phyloP scores from a whole-genome alignment of 2,888 invertebrate species.

The Catocala fraxini region DNA sequence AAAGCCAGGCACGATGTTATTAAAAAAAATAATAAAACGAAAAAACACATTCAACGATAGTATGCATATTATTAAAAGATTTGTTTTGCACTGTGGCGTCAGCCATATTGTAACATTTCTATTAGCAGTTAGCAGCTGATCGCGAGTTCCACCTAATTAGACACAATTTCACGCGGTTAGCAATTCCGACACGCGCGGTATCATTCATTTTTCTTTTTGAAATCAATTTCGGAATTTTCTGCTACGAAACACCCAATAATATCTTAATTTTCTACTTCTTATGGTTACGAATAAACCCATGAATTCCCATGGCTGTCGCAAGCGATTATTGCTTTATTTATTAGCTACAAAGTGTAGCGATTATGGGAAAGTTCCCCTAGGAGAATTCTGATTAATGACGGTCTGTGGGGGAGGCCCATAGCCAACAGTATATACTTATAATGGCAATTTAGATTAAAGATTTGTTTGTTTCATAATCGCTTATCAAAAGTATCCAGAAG shows the following conservation, averaged over 20 bases:
- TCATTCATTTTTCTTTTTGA: slow-evolving; percentile 21
- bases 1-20: too few species aligned
- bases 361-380: slow-evolving; percentile 2
- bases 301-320: slow-evolving; percentile 1
- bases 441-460: not conserved
- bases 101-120: slow-evolving; percentile 18
- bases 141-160: slow-evolving; percentile 40
- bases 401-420: not conserved
- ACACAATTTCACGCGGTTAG: slow-evolving; percentile 32
- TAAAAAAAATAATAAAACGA: too few species aligned
- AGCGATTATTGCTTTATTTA: slow-evolving; percentile 7
- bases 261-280: not conserved
- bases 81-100: not conserved
- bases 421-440: not conserved
- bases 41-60: too few species aligned
- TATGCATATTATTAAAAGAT: not conserved
- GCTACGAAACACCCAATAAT: not conserved
- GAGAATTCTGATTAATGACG: slow-evolving; percentile 6
- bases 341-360: slow-evolving; percentile 7
- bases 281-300: not conserved
- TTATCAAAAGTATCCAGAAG: not conserved
- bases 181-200: slow-evolving; percentile 33
- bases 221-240: slow-evolving; percentile 12
- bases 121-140: slow-evolving; percentile 38
- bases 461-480: not conserved